Conservation (phyloP, 53 echinoderm and acorn worm species). For the Glandiceps talaboti region DNA sequence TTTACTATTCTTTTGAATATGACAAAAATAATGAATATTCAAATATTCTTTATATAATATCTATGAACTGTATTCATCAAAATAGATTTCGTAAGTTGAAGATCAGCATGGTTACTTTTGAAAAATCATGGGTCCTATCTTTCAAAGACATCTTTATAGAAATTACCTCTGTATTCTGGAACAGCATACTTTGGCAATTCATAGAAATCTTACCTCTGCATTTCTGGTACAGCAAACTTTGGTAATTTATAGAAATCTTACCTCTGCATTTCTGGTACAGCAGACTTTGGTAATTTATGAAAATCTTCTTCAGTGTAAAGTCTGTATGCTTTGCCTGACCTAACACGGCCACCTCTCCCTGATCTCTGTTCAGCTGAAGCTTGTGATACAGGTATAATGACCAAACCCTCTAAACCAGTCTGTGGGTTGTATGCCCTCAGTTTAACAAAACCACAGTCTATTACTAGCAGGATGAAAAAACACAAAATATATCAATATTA, state of each 20-base stretch:
- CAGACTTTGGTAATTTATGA: slow-evolving; percentile 45
- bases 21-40: too few relatives aligned
- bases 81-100: too few relatives aligned
- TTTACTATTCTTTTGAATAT: too few relatives aligned
- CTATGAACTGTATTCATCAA: too few relatives aligned
- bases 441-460: slow-evolving; percentile 92
- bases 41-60: neutral
- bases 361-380: slow-evolving; percentile 88
- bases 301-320: slow-evolving; percentile 86
- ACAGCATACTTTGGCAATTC: neutral
- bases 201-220: neutral
- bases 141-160: too few relatives aligned
- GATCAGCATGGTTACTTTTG: too few relatives aligned
- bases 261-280: slow-evolving; percentile 99
- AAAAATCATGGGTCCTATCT: too few relatives aligned
- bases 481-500: too few relatives aligned
- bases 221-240: slow-evolving; percentile 3
- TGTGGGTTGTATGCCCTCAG: slow-evolving; percentile 68
- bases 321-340: slow-evolving; percentile 86
- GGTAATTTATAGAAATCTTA: slow-evolving; percentile 32
- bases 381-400: slow-evolving; percentile 80
- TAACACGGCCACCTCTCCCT: slow-evolving; percentile 77
- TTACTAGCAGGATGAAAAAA: too few relatives aligned
- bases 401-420: slow-evolving; percentile 69
- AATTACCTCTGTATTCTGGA: neutral